Evolutionary conservation across 2,797 vertebrate species (phyloP), one percentile per base, ranked within the genome.

Genomic region (Dicrostonyx torquatus): DNA sequence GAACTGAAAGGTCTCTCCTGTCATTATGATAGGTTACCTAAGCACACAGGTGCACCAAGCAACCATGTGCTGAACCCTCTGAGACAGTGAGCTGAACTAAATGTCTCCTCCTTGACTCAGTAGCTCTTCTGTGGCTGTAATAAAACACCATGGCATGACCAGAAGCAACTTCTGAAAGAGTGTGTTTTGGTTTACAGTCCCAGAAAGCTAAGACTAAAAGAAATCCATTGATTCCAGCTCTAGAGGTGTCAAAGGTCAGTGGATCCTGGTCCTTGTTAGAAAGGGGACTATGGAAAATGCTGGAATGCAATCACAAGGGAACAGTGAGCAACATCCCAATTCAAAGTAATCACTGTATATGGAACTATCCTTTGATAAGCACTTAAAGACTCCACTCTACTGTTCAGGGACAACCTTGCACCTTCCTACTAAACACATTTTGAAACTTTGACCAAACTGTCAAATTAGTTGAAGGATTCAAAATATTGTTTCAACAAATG

Each of bases 371-470:
- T 87, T 79, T 8, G 4, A 55, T 80, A 31, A 68, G 40, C 2
- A 26, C 15, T 45, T n/a, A n/a, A 43, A 48, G 48, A 8, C 40
- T 43, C 43, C 8, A 48, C 22, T 80, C 55, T 53, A 34, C 5
- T 45, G 3, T 82, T 83, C 15, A 87, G 34, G 34, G 31, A 94
- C 5, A n/a, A 40, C 12, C 34, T 76, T n/a, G 24, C 17, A 29
- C 18, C 4, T 26, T 66, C 34, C 20, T 75, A 26, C 29, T 66
- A 26, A 78, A 72, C 1, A 2, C 34, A 89, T 64, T 85, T 79
- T 48, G 60, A 83, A 92, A 75, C 13, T 92, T 58, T 84, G n/a
- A 20, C n/a, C 76, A 82, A 72, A 95, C 53, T 5, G 4, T 43
- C 75, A 73, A 64, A 1, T 4, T 48, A 48, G 50, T 70, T 68